Conservation (phyloP, 2,113 vertebrate genomes). For the Balaenoptera acutorostrata region DNA sequence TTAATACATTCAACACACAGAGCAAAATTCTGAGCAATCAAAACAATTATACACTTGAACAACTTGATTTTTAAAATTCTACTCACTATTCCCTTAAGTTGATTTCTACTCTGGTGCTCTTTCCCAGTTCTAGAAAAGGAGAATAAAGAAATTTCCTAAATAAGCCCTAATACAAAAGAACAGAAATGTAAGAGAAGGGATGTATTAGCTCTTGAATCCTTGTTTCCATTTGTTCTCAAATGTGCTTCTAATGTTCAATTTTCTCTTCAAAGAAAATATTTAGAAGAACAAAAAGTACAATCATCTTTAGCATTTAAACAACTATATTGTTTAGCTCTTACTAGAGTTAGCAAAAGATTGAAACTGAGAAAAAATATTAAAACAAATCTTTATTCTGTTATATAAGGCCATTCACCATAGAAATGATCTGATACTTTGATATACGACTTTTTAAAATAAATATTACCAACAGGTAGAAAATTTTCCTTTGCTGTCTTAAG, state of each 20-base stretch:
- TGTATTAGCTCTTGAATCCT: background rate
- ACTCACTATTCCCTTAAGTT: background rate
- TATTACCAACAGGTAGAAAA: constrained; percentile 47
- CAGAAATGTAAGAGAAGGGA: background rate
- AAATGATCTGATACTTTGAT: background rate
- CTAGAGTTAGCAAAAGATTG: constrained; percentile 40
- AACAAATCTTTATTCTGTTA: constrained; percentile 48
- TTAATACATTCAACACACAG: constrained; percentile 20
- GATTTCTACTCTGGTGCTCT: constrained; percentile 14
- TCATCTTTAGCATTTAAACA: background rate
- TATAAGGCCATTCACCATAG: constrained; percentile 22
- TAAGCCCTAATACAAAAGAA: constrained; percentile 30
- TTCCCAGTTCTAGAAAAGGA: constrained; percentile 44
- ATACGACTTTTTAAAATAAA: constrained; percentile 18
- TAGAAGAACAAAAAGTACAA: constrained; percentile 47
- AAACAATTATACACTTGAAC: constrained; percentile 40
- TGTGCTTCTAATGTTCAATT: constrained; percentile 19
- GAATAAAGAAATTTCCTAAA: constrained; percentile 13
- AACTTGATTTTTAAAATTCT: background rate
- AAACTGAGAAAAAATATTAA: constrained; percentile 11
- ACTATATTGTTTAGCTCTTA: background rate
- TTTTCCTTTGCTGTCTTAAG: constrained; percentile 17
- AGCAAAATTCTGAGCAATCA: constrained; percentile 10
- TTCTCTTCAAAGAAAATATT: constrained; percentile 54
- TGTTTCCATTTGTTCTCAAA: constrained; percentile 17